Conservation (phyloP, 2,888 invertebrate species). For the Ephialtes manifestator region DNA sequence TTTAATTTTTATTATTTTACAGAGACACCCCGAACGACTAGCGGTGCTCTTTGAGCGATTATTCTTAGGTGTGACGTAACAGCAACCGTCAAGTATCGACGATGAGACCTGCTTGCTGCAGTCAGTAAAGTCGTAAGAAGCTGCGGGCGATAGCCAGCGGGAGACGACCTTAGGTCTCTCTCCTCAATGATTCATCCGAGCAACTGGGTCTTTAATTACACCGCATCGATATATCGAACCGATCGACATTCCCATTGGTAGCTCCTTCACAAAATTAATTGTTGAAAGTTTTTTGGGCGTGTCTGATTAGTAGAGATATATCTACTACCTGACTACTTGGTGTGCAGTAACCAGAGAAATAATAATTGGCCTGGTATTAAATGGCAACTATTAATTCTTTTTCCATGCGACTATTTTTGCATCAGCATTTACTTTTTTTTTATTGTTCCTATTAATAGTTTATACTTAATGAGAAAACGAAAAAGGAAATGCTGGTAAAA, state of each 20-base stretch:
- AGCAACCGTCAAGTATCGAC: slow-evolving; percentile 46
- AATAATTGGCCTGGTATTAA: too few species aligned
- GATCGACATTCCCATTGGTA: slow-evolving; percentile 37
- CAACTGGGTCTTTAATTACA: slow-evolving; percentile 39
- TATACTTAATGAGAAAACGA: too few species aligned
- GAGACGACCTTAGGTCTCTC: slow-evolving; percentile 58
- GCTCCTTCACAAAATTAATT: slow-evolving; percentile 13
- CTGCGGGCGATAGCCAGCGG: slow-evolving; percentile 43
- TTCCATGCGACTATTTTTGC: too few species aligned
- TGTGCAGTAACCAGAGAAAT: too few species aligned
- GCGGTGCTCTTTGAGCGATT: slow-evolving; percentile 51
- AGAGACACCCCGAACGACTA: slow-evolving; percentile 2
- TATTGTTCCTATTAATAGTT: too few species aligned
- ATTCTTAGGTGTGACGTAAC: slow-evolving; percentile 62
- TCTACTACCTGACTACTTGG: not conserved
- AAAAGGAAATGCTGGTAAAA: too few species aligned
- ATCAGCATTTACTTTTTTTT: too few species aligned
- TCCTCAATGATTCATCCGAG: slow-evolving; percentile 59
- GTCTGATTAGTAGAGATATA: slow-evolving; percentile 14
- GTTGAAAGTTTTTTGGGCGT: slow-evolving; percentile 10
- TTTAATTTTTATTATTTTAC: slow-evolving; percentile 9
- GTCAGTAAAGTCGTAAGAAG: slow-evolving; percentile 54
- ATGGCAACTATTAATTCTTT: too few species aligned
- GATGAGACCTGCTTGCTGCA: slow-evolving; percentile 48
- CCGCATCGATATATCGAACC: slow-evolving; percentile 9